phyloP scores from a whole-genome alignment of 2,888 invertebrate species.

The Phasia obesa region DNA sequence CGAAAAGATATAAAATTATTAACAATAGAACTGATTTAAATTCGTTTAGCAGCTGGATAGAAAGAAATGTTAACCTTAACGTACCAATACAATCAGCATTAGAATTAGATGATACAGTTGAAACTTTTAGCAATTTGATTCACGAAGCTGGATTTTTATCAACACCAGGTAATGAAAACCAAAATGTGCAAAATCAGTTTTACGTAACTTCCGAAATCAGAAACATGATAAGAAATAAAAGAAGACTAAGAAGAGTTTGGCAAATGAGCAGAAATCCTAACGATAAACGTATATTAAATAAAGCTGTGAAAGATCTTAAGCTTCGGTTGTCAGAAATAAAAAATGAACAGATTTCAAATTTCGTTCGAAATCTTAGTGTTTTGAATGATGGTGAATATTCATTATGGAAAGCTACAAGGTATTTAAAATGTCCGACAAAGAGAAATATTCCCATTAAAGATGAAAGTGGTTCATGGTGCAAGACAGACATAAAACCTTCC shows the following conservation, averaged over 20 bases:
- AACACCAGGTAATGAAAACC: background rate
- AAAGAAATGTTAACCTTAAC: too few species aligned
- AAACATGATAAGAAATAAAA: background rate
- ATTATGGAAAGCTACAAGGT: too few species aligned
- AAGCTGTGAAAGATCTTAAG: background rate
- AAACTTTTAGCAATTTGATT: slow-evolving; percentile 9
- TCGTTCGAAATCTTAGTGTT: too few species aligned
- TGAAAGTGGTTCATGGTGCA: too few species aligned
- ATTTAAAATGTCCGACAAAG: too few species aligned
- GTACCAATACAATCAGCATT: background rate
- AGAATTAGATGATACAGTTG: background rate
- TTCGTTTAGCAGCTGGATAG: too few species aligned
- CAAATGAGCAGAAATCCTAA: background rate
- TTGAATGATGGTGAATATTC: too few species aligned
- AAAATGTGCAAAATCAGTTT: background rate
- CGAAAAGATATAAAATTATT: too few species aligned
- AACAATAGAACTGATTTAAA: too few species aligned
- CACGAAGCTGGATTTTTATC: slow-evolving; percentile 8
- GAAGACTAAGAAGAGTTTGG: slow-evolving; percentile 9
- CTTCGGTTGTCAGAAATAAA: background rate
- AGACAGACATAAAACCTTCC: background rate
- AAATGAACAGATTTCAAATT: too few species aligned
- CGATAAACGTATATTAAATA: background rate
- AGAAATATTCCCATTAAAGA: too few species aligned
- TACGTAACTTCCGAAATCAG: background rate